Conservation (phyloP, 2,113 vertebrate genomes). For the Chamaea fasciata region DNA sequence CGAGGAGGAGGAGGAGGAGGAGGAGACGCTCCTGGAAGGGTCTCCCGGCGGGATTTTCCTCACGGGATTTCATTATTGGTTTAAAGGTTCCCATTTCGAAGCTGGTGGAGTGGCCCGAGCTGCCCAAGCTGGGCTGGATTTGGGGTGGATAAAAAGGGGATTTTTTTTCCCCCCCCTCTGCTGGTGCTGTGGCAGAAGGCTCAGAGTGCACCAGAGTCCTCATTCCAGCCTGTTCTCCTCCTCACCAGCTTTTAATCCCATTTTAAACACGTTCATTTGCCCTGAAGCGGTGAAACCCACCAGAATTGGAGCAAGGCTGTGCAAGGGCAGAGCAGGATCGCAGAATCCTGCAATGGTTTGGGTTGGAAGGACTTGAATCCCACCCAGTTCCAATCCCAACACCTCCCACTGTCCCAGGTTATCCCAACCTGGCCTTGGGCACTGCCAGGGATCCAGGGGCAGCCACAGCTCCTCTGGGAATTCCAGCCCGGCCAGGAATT, state of each 20-base stretch:
- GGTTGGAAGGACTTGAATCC: not conserved
- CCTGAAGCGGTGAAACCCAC: not conserved
- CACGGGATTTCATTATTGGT: rapidly evolving
- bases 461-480: too few species aligned
- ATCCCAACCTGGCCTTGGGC: not conserved
- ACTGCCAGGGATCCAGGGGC: not conserved
- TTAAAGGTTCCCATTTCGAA: not conserved
- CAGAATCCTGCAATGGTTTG: not conserved
- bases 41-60: not conserved
- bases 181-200: not conserved
- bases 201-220: not conserved
- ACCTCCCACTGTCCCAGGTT: not conserved
- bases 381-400: not conserved
- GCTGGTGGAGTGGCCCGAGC: not conserved
- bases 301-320: rapidly evolving
- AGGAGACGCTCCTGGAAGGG: not conserved
- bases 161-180: not conserved
- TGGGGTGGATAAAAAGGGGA: not conserved
- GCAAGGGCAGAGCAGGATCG: not conserved
- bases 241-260: not conserved
- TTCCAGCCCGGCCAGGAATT: too few species aligned
- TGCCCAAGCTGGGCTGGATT: rapidly evolving
- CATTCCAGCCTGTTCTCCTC: not conserved
- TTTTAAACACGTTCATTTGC: not conserved
- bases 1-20: too few species aligned